Base-by-base conservation (phyloP, 2,113 vertebrate species). In the Psilopsiagon aymara region DNA sequence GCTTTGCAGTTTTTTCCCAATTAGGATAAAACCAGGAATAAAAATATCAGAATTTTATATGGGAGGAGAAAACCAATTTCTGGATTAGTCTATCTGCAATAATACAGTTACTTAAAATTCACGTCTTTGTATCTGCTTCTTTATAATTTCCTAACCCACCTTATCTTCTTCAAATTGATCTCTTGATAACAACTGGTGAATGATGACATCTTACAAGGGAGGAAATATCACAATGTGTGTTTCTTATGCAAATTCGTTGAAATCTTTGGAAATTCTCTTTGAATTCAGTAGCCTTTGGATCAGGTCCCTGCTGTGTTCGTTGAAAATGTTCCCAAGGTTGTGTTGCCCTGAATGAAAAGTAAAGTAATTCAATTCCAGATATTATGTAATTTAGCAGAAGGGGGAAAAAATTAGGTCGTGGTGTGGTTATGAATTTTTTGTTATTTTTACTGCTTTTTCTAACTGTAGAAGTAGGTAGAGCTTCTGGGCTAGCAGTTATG, bases 361-460 rank as follows among this genome's bases (percentile, higher is more conserved):
- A 83, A 91, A 95, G 62, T 93, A 94, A 86, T 95, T 91, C 27
- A 73, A 88, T 93, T 94, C 77, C 43, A 84, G 76, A 62, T 91
- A 92, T 84, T 91, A 76, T 24, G 27, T 76, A 75, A 47, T 64
- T 78, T 88, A 84, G 43, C 23, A 94, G 64, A 81, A 70, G 12
- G 29, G 5, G 4, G 1, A 8, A 19, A 86, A 57, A 73, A 49
- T 33, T 41, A 96, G 76, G 82, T 89, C 66, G 55, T 31, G 1
- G 9, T 43, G 31, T 90, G 41, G 82, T 82, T 91, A 82, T 8
- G 9, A 73, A 24, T 53, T 75, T 92, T 93, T 90, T 78, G 37
- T 69, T 78, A 21, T 66, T 92, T 90, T 89, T 80, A 7, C 37
- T 82, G n/a, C 20, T 68, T 88, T 96, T 82, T 77, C 51, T 74